Conservation (phyloP, 2,797 vertebrate species). For the Malacoctenus gilli region DNA sequence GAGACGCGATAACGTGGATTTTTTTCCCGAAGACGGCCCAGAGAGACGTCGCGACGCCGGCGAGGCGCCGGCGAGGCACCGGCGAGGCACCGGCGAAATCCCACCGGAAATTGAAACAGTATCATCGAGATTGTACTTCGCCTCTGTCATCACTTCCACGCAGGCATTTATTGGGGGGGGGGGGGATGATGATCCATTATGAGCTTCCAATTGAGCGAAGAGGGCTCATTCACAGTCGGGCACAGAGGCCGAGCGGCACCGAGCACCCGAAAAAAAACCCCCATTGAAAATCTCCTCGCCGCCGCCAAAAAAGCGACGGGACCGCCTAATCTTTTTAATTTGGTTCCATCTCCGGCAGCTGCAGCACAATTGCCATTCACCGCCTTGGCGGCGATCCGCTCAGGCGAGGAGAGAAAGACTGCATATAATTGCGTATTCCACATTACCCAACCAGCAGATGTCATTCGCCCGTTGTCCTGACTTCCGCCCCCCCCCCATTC, state of each 20-base stretch:
- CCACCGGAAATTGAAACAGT: no score
- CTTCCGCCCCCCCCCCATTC: no score
- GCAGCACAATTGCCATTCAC: neutral
- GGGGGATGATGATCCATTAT: conserved; percentile 13
- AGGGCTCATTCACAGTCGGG: conserved; percentile 12
- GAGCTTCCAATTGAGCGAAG: conserved; percentile 18
- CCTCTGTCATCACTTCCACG: conserved; percentile 17
- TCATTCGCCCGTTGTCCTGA: no score
- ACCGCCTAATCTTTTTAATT: neutral
- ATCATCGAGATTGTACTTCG: conserved; percentile 10
- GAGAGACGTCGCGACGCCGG: no score
- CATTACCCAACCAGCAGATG: neutral
- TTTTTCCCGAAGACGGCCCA: no score
- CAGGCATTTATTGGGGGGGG: no score
- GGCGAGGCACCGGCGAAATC: no score
- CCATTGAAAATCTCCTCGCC: neutral
- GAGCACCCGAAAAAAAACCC: neutral
- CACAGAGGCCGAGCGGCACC: neutral
- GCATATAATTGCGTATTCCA: neutral
- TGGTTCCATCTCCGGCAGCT: conserved; percentile 2
- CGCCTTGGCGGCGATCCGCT: conserved; percentile 1
- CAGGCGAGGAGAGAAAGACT: no score
- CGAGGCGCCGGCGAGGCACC: no score
- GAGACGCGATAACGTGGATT: no score
- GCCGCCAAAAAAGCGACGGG: neutral